Conservation (phyloP, 2,888 invertebrate species). For the Leistus spinibarbis region DNA sequence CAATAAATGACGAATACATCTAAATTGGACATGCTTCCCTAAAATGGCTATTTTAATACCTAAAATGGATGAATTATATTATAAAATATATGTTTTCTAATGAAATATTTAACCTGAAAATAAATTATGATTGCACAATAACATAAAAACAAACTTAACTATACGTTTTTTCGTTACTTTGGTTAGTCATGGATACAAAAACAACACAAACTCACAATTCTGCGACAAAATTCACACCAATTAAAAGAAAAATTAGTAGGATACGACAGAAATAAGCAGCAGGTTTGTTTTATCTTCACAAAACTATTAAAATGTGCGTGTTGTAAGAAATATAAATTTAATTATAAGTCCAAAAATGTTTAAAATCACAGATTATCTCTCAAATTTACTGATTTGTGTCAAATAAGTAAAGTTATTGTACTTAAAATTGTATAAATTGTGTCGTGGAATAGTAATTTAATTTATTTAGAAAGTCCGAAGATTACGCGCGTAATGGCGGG, state of each 20-base stretch:
- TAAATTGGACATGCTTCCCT: neutral
- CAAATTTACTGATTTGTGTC: too few relatives aligned
- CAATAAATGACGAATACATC: neutral
- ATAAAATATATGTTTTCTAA: neutral
- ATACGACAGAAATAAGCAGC: neutral
- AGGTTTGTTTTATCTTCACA: neutral
- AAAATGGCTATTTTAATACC: neutral
- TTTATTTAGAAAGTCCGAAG: too few relatives aligned
- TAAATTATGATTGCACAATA: neutral
- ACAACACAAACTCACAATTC: neutral
- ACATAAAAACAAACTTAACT: neutral
- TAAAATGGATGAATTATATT: neutral
- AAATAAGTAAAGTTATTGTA: too few relatives aligned
- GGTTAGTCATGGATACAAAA: neutral
- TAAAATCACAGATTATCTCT: neutral
- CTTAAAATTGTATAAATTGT: too few relatives aligned
- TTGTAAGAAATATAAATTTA: neutral
- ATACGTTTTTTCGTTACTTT: neutral
- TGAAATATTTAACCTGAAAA: neutral
- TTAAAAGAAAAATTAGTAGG: neutral
- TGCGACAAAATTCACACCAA: neutral
- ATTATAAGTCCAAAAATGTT: neutral
- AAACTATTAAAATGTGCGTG: neutral
- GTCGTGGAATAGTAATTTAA: too few relatives aligned
- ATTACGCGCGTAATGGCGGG: too few relatives aligned